Evolutionary conservation across 2,888 invertebrate genomes (phyloP).

Genomic region (Lordiphosa andalusiaca): DNA sequence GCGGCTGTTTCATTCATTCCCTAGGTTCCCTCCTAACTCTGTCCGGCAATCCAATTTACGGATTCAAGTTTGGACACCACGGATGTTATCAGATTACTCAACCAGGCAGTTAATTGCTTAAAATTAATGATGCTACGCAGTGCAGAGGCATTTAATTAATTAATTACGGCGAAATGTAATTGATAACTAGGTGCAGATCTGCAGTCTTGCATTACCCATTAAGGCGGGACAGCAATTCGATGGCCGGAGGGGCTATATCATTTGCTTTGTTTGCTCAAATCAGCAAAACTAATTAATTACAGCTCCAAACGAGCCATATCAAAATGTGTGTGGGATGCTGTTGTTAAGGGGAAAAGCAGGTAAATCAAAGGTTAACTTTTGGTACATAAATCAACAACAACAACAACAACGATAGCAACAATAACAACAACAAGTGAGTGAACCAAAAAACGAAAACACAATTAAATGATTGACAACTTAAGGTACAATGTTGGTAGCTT

Average conservation of each 20-base stretch:
- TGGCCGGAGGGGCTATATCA: slow-evolving; percentile 5
- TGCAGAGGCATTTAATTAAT: too few species aligned
- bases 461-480: slow-evolving; percentile 45
- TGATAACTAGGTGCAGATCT: too few species aligned
- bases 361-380: too few species aligned
- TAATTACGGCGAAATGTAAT: too few species aligned
- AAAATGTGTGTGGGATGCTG: not conserved
- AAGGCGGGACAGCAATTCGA: slow-evolving; percentile 1
- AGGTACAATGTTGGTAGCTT: slow-evolving; percentile 75
- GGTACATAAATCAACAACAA: slow-evolving; percentile 16
- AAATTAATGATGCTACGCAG: too few species aligned
- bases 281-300: slow-evolving; percentile 24
- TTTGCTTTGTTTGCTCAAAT: slow-evolving; percentile 10
- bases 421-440: slow-evolving; percentile 39
- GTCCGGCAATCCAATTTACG: too few species aligned
- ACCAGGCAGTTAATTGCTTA: too few species aligned
- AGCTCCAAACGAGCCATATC: not conserved
- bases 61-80: too few species aligned
- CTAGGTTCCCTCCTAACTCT: too few species aligned
- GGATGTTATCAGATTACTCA: too few species aligned
- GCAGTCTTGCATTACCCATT: too few species aligned
- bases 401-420: slow-evolving; percentile 26
- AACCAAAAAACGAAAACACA: slow-evolving; percentile 42
- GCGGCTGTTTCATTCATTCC: too few species aligned
- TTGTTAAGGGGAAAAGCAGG: not conserved